Conservation (phyloP, 2,888 invertebrate species). For the Euproctis similis region DNA sequence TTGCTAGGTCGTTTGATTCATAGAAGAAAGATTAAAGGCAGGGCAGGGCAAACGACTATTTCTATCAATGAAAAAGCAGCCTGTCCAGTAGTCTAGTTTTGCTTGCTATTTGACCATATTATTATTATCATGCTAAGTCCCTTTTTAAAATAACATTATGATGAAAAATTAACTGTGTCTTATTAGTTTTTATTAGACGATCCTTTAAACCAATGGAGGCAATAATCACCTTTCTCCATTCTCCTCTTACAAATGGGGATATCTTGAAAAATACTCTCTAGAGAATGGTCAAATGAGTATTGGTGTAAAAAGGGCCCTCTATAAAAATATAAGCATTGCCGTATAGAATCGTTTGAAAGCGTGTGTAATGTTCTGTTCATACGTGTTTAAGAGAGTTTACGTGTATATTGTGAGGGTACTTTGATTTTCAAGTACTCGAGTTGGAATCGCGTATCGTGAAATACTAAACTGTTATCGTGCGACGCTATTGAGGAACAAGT, state of each 20-base stretch:
- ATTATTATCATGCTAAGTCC: too few species aligned
- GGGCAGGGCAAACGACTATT: too few species aligned
- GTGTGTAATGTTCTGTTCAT: slow-evolving; percentile 4
- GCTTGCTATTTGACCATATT: too few species aligned
- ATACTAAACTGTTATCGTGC: slow-evolving; percentile 12
- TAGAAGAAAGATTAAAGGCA: too few species aligned
- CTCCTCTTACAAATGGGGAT: slow-evolving; percentile 4
- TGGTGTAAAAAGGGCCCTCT: slow-evolving; percentile 1
- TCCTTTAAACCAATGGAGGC: slow-evolving; percentile 1
- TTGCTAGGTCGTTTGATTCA: too few species aligned
- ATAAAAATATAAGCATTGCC: slow-evolving; percentile 9
- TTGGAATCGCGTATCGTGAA: slow-evolving; percentile 14
- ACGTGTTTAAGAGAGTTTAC: slow-evolving; percentile 17
- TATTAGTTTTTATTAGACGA: not conserved
- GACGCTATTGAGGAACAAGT: too few species aligned
- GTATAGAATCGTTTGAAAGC: slow-evolving; percentile 10
- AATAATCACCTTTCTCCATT: slow-evolving; percentile 3
- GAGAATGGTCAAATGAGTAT: slow-evolving; percentile 5
- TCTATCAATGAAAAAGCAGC: too few species aligned
- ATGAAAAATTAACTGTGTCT: too few species aligned
- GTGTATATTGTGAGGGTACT: slow-evolving; percentile 14
- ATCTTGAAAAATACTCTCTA: slow-evolving; percentile 2
- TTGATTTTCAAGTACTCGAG: slow-evolving; percentile 9
- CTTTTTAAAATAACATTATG: too few species aligned
- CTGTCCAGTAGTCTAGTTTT: too few species aligned